Percentiles rank a stretch among this genome's conserved stretches.
phyloP scores from a whole-genome alignment of 2,888 invertebrate species.

The Adelphocoris suturalis region DNA sequence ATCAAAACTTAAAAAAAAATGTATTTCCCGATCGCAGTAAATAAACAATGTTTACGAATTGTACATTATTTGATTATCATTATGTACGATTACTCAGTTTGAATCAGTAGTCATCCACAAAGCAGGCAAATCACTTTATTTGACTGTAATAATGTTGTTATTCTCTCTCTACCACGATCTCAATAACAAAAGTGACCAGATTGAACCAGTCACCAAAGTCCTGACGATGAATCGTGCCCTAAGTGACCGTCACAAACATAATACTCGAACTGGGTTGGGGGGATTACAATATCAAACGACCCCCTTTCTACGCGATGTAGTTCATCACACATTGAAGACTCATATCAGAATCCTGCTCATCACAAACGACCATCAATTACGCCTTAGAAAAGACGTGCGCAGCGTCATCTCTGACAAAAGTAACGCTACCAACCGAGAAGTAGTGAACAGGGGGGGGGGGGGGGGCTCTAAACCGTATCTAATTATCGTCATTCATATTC shows the following conservation, averaged over 20 bases:
- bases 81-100: too few relatives aligned
- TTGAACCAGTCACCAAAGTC: too few relatives aligned
- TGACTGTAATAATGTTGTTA: too few relatives aligned
- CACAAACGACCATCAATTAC: slow-evolving; percentile 48
- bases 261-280: not conserved
- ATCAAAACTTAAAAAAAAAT: too few relatives aligned
- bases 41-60: too few relatives aligned
- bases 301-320: slow-evolving; percentile 16
- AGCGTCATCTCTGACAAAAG: slow-evolving; percentile 9
- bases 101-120: too few relatives aligned
- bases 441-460: not conserved
- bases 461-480: slow-evolving; percentile 8
- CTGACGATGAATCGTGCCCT: too few relatives aligned
- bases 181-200: too few relatives aligned
- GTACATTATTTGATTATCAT: too few relatives aligned
- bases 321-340: not conserved
- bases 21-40: too few relatives aligned
- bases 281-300: slow-evolving; percentile 26
- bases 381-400: slow-evolving; percentile 38
- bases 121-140: too few relatives aligned
- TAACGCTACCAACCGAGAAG: slow-evolving; percentile 23
- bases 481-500: slow-evolving; percentile 46
- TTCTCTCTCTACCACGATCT: too few relatives aligned
- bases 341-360: slow-evolving; percentile 23
- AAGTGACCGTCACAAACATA: not conserved